Base-by-base conservation (phyloP, 2,888 invertebrate genomes). In the Meganola albula region DNA sequence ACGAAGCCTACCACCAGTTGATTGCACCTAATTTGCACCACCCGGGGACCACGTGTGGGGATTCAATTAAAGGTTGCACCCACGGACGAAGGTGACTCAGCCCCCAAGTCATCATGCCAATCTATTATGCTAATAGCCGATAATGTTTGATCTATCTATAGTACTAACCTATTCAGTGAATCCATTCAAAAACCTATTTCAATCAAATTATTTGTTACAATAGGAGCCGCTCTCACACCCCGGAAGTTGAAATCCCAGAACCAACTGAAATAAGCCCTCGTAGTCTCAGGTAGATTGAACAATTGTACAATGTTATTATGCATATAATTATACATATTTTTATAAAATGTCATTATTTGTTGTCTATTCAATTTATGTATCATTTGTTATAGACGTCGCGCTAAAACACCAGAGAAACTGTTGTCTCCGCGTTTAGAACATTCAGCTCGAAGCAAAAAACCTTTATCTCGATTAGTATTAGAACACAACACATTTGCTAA, bases 401-500 rank as follows among this genome's bases (percentile, higher is more conserved):
- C 82, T 1, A 84, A 77, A 55, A 87, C 86, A 2, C 86, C 86
- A 5, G 86, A 85, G 37, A 83, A 79, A 48, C 37, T 74, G 1
- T 65, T 78, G 57, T 72, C 83, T 1, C 74, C 80, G 1, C 77
- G 69, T 44, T 48, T 61, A 23, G 83, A 80, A 16, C 59, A 58
- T 2, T 51, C 70, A 1, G 56, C 58, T 10, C 67, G 66, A 36
- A 45, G 53, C 31, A 80, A 72, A 32, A 86, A 79, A 48, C 73
- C 86, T 0, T 53, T 87, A 1, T 76, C 82, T 0, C 66, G 86
- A 41, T 57, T 78, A 11, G 86, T 86, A 1, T 42, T 87, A 23
- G 86, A 86, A 64, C 73, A 79, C 3, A 87, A 85, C 31, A 56
- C 83, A 0, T 78, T 79, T 25, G 70, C 79, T 2, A 82, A 78